Conservation (phyloP, 1,140 invertebrate genomes). For the Apis dorsata region DNA sequence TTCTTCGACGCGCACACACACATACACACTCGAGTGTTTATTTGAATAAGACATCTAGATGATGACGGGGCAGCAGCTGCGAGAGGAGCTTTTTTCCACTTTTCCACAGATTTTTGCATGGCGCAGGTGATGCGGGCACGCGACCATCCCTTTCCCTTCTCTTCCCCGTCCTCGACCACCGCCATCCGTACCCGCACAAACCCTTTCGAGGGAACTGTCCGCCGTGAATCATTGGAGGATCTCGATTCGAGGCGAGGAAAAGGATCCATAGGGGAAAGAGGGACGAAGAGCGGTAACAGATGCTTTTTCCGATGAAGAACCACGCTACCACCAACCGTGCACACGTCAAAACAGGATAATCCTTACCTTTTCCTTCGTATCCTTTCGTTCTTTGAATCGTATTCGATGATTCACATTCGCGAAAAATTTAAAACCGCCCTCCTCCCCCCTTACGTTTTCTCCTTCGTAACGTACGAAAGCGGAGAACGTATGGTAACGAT, state of each 20-base stretch:
- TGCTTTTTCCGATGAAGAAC: conserved; percentile 49
- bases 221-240: conserved; percentile 58
- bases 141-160: conserved; percentile 59
- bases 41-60: conserved; percentile 73
- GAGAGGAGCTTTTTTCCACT: conserved; percentile 52
- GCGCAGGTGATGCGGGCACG: conserved; percentile 73
- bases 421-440: background rate
- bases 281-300: conserved; percentile 36
- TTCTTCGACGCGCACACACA: background rate
- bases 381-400: no score
- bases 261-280: background rate
- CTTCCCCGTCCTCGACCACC: conserved; percentile 1
- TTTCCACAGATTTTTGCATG: conserved; percentile 69
- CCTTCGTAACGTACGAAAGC: conserved; percentile 47
- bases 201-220: conserved; percentile 60
- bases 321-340: conserved; percentile 63
- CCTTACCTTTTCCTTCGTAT: background rate
- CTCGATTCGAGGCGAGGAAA: conserved; percentile 36
- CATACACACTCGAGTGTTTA: background rate
- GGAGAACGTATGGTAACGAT: conserved; percentile 55
- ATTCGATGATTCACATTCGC: conserved; percentile 15
- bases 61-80: conserved; percentile 57
- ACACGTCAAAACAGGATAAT: conserved; percentile 72
- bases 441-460: background rate
- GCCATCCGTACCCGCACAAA: conserved; percentile 48